phyloP scores from a whole-genome alignment of 35 echinoderm and acorn worm species.

The Lytechinus variegatus region DNA sequence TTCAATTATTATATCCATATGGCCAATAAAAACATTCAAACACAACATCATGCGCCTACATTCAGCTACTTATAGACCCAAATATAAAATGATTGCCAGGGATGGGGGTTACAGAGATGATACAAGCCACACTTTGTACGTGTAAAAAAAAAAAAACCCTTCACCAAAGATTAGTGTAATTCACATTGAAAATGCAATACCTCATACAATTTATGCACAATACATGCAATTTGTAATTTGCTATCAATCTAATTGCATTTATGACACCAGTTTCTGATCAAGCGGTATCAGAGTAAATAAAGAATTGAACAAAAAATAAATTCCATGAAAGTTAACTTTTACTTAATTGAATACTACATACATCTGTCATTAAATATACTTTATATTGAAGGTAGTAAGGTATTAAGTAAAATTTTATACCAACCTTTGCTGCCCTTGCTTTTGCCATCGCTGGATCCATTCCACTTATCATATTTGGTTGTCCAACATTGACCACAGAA shows the following conservation, averaged over 20 bases:
- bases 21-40: neutral
- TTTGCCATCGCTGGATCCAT: constrained; percentile 34
- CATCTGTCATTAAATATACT: too few relatives aligned
- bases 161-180: neutral
- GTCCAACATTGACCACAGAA: constrained; percentile 17
- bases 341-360: neutral
- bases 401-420: neutral
- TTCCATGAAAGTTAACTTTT: neutral
- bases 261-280: neutral
- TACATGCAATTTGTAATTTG: neutral
- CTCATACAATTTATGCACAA: neutral
- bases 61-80: neutral
- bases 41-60: neutral
- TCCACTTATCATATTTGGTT: constrained; percentile 27
- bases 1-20: neutral
- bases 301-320: neutral
- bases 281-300: too few relatives aligned
- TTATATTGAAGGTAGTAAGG: too few relatives aligned
- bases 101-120: neutral
- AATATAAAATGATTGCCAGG: neutral
- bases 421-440: constrained; percentile 28
- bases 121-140: neutral
- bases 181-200: neutral
- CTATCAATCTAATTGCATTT: neutral
- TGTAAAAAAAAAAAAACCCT: neutral